Evolutionary conservation across 2,113 vertebrate species (phyloP).

Genomic region (Chrysochloris asiatica): DNA sequence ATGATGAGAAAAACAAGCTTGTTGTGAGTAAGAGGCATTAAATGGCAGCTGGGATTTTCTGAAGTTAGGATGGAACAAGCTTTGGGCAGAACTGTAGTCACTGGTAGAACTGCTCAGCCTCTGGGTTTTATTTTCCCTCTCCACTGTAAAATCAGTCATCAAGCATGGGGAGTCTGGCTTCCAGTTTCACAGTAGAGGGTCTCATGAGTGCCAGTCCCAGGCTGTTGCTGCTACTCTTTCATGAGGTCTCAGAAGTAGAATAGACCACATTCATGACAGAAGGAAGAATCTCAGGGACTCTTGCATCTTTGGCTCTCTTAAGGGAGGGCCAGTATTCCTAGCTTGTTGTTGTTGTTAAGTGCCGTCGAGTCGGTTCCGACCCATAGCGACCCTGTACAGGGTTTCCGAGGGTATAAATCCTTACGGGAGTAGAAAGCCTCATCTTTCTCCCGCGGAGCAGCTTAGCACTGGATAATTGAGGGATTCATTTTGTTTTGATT

Average conservation of each 20-base stretch:
- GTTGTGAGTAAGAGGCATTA: background rate
- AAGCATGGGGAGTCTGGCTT: background rate
- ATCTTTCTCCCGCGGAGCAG: too few species aligned
- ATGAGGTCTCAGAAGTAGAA: background rate
- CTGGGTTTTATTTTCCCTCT: background rate
- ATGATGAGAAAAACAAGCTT: background rate
- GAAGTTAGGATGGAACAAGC: background rate
- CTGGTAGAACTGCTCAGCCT: background rate
- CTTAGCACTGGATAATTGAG: background rate
- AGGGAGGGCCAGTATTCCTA: background rate
- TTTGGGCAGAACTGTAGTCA: background rate
- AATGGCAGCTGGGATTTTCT: background rate
- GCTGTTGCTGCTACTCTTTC: background rate
- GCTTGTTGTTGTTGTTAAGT: too few species aligned
- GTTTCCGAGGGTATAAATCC: too few species aligned
- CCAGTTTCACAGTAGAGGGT: background rate
- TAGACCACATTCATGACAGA: accelerated
- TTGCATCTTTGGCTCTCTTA: too few species aligned
- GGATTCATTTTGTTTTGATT: background rate
- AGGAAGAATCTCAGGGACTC: background rate
- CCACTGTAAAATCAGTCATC: background rate
- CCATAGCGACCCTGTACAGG: too few species aligned
- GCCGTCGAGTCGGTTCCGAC: too few species aligned
- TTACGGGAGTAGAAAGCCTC: too few species aligned
- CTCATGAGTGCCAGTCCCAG: background rate